Conservation (phyloP, 2,113 vertebrate species). For the Manacus vitellinus region DNA sequence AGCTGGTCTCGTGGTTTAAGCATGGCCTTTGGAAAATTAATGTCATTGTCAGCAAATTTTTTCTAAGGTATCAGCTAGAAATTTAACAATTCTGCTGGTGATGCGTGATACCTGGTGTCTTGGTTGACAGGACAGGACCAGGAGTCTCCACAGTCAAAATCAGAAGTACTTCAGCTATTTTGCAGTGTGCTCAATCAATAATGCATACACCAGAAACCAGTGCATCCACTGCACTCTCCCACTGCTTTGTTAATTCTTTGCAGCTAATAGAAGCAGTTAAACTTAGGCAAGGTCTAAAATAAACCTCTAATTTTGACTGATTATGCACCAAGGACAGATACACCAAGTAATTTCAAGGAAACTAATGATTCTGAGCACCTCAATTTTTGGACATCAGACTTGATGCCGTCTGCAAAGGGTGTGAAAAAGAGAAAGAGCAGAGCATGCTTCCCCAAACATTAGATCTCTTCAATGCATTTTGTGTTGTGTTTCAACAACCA, state of each 20-base stretch:
- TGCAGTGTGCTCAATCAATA: neutral
- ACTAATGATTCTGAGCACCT: neutral
- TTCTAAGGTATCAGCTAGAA: neutral
- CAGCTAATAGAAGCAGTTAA: neutral
- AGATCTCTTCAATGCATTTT: neutral
- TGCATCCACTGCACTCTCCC: neutral
- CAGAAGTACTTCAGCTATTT: neutral
- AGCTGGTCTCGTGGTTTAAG: neutral
- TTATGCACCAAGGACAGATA: neutral
- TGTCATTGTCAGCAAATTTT: neutral
- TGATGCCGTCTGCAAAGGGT: neutral
- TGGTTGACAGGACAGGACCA: neutral
- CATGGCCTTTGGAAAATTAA: neutral
- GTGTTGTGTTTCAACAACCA: neutral
- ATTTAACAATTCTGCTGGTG: neutral
- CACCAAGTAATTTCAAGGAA: neutral
- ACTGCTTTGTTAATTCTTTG: neutral
- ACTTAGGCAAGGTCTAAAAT: neutral
- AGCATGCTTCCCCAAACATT: neutral
- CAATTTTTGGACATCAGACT: neutral
- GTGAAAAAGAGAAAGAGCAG: neutral
- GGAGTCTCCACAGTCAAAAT: neutral
- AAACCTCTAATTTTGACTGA: neutral
- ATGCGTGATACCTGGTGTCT: neutral
- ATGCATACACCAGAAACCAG: accelerated